phyloP scores from a whole-genome alignment of 2,888 invertebrate species.

The Torymus auratus region DNA sequence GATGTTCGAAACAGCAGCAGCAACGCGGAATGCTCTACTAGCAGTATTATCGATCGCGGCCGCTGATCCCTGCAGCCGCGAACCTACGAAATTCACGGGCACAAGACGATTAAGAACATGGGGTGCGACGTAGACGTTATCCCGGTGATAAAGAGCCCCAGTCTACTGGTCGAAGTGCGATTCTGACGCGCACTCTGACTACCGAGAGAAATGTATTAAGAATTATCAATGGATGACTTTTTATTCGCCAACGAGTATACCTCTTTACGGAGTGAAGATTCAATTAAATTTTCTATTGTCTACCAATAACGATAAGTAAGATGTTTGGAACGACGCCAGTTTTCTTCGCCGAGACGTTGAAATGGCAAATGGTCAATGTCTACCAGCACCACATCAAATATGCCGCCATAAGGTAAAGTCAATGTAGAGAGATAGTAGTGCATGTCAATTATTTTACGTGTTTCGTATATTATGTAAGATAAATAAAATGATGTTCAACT shows the following conservation, averaged over 20 bases:
- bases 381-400: conserved; percentile 70
- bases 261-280: too few relatives aligned
- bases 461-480: too few relatives aligned
- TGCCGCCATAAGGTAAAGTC: conserved; percentile 71
- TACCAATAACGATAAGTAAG: not conserved
- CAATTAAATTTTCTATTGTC: too few relatives aligned
- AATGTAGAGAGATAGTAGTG: not conserved
- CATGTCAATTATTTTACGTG: too few relatives aligned
- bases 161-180: not conserved
- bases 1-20: conserved; percentile 38
- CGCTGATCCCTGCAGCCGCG: conserved; percentile 44
- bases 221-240: too few relatives aligned
- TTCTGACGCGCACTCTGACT: not conserved
- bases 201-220: not conserved
- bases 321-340: conserved; percentile 63
- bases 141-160: not conserved
- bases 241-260: too few relatives aligned
- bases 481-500: too few relatives aligned
- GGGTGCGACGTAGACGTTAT: conserved; percentile 63
- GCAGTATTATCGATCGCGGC: conserved; percentile 44
- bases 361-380: conserved; percentile 75
- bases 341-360: conserved; percentile 71
- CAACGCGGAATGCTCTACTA: not conserved
- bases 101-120: conserved; percentile 55
- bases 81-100: conserved; percentile 33